phyloP scores from a whole-genome alignment of 2,888 invertebrate species.

The Cacoxenus indagator region DNA sequence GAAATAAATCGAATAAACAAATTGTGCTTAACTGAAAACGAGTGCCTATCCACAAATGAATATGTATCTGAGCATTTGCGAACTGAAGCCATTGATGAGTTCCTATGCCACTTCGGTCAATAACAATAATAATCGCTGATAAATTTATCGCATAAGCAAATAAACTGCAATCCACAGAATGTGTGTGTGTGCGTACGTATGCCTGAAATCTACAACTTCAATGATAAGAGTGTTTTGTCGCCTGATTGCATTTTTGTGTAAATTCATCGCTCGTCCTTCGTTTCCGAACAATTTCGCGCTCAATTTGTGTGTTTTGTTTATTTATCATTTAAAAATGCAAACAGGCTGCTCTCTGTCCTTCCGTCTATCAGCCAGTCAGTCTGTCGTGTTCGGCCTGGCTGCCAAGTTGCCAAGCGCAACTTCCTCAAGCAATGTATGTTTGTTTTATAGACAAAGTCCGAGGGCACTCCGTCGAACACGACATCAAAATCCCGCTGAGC shows the following conservation, averaged over 20 bases:
- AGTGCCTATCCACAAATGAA: no score
- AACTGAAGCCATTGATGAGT: no score
- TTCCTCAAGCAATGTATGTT: neutral
- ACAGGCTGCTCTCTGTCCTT: constrained; percentile 26
- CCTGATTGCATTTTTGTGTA: constrained; percentile 61
- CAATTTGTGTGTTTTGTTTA: constrained; percentile 32
- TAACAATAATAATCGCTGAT: constrained; percentile 32
- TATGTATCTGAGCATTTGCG: no score
- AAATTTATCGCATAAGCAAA: constrained; percentile 47
- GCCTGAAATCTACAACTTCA: constrained; percentile 8
- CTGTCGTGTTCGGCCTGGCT: constrained; percentile 41
- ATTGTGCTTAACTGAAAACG: no score
- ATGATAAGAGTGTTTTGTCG: constrained; percentile 29
- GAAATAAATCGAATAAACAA: no score
- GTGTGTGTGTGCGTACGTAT: neutral
- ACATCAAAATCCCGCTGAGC: no score
- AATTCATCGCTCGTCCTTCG: constrained; percentile 39
- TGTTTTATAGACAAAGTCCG: no score
- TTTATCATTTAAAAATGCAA: constrained; percentile 42
- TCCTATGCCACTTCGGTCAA: no score
- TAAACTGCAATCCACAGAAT: neutral
- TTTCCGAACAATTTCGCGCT: constrained; percentile 1
- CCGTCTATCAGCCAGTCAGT: neutral
- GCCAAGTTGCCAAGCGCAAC: neutral
- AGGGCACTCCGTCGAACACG: no score